Base-by-base conservation (phyloP, 2,888 invertebrate genomes). In the Proisotoma minuta region DNA sequence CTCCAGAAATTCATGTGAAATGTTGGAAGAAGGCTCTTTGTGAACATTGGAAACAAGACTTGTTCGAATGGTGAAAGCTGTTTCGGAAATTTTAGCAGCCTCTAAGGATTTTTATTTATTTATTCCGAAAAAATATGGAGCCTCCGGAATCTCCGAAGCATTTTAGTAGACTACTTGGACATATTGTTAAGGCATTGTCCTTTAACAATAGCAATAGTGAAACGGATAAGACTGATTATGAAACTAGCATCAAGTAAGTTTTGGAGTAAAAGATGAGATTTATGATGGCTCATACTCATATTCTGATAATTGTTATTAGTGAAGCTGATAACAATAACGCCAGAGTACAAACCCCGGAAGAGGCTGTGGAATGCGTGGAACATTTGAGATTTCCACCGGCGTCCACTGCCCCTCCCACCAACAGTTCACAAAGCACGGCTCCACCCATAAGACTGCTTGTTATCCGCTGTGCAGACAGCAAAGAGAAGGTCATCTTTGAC, bases 401-500 rank as follows among this genome's bases (percentile, higher is more conserved):
- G 4, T 15, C 5, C 43, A 4, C 43, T 4, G 43, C 18, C 10
- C 4, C 10, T 4, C 5, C 43, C 10, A 43, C 43, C 18, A n/a
- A n/a, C n/a, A n/a, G n/a, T n/a, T n/a, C n/a, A n/a, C n/a, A n/a
- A n/a, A n/a, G n/a, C n/a, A n/a, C n/a, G n/a, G n/a, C n/a, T n/a
- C n/a, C n/a, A n/a, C 34, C 34, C 34, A 43, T 20, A n/a, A 5
- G 43, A 12, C 43, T 43, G 20, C 18, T 43, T 4, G 43, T 43
- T 4, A 18, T 43, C 20, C 43, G 43, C 43, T 18, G 43, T 43
- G 43, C 15, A 20, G 43, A 43, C 20, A 20, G 18, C 10, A 20
- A 43, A 43, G 43, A 70, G 20, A 73, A 73, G 56, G 69, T 70
- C 39, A 61, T 73, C 8, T 73, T 69, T 61, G 73, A 72, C 34